Conservation (phyloP, 2,888 invertebrate genomes). For the Cataglyphis rosenhaueri region DNA sequence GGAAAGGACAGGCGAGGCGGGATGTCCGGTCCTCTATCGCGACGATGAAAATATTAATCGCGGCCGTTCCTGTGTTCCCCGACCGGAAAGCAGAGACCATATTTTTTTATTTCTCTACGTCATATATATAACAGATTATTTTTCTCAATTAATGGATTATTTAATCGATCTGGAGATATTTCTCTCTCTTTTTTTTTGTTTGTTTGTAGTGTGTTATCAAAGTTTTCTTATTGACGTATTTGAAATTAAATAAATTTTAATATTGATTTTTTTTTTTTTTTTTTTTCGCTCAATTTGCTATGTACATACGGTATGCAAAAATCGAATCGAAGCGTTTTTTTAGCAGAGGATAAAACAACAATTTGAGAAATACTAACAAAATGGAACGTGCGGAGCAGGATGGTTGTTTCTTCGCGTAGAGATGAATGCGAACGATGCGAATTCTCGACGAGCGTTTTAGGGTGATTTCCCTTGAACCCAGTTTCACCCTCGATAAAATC, state of each 20-base stretch:
- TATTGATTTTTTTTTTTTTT: neutral
- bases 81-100: neutral
- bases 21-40: neutral
- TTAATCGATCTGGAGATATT: neutral
- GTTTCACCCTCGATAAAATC: slow-evolving; percentile 30
- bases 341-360: slow-evolving; percentile 77
- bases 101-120: neutral
- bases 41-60: neutral
- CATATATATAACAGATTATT: too few species aligned
- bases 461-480: slow-evolving; percentile 29
- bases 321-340: slow-evolving; percentile 70
- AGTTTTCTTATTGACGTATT: neutral
- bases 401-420: slow-evolving; percentile 60
- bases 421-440: slow-evolving; percentile 61
- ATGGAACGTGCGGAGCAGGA: slow-evolving; percentile 66
- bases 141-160: neutral
- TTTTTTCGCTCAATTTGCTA: neutral
- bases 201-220: neutral
- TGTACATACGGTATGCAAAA: slow-evolving; percentile 60
- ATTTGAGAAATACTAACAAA: slow-evolving; percentile 74
- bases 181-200: too few species aligned
- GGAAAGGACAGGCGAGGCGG: slow-evolving; percentile 12
- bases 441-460: slow-evolving; percentile 24
- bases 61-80: neutral
- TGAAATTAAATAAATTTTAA: neutral